phyloP scores from a whole-genome alignment of 2,888 invertebrate genomes.

The Sinopyrophorus schimmeli region DNA sequence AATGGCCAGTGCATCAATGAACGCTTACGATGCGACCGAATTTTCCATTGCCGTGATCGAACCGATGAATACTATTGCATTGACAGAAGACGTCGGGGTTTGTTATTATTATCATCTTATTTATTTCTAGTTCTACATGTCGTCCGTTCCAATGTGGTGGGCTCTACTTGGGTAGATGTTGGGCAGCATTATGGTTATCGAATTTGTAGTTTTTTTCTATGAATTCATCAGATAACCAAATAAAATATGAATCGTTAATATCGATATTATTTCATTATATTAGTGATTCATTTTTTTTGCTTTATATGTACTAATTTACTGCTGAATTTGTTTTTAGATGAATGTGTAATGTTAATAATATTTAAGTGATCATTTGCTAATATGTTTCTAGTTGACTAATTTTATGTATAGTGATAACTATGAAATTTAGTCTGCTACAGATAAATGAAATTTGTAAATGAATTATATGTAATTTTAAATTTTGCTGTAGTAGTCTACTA shows the following conservation, averaged over 20 bases:
- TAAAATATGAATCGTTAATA: conserved; percentile 1
- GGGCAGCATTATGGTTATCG: conserved; percentile 47
- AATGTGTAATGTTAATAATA: too few species aligned
- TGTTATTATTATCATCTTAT: conserved; percentile 48
- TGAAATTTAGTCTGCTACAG: too few species aligned
- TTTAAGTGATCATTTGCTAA: too few species aligned
- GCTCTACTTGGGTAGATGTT: conserved; percentile 48
- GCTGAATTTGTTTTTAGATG: too few species aligned
- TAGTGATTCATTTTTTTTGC: too few species aligned
- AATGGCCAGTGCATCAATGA: conserved; percentile 64
- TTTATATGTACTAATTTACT: too few species aligned
- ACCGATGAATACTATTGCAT: conserved; percentile 65
- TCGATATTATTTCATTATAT: too few species aligned
- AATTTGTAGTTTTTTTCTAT: conserved; percentile 1
- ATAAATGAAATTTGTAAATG: too few species aligned
- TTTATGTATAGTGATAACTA: too few species aligned
- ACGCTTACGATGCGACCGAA: conserved; percentile 63
- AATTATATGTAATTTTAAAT: too few species aligned
- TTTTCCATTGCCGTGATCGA: conserved; percentile 64
- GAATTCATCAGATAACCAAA: not conserved
- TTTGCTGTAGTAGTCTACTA: too few species aligned
- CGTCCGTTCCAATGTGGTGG: conserved; percentile 54
- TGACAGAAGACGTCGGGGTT: conserved; percentile 56
- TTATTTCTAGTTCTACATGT: conserved; percentile 50
- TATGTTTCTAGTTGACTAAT: too few species aligned